phyloP scores from a whole-genome alignment of 1,140 invertebrate genomes.

The Gyrodactylus bullatarudis region DNA sequence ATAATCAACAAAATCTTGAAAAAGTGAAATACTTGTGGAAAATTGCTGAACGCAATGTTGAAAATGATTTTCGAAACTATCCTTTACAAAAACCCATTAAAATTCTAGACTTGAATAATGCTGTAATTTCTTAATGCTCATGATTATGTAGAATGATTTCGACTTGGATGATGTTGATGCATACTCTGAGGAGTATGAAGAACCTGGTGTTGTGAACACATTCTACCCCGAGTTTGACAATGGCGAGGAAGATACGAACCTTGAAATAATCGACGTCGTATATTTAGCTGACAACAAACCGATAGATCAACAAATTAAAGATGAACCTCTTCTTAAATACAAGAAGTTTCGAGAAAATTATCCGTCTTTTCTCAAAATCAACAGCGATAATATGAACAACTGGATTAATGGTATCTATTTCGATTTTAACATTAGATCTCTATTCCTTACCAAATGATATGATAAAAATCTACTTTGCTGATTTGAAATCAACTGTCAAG shows the following conservation, averaged over 20 bases:
- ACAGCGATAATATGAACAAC: neutral
- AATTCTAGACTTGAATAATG: neutral
- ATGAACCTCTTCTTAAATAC: neutral
- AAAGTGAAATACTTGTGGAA: neutral
- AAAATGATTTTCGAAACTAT: neutral
- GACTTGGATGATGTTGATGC: neutral
- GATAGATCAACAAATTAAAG: neutral
- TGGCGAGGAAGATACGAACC: neutral
- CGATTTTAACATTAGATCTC: neutral
- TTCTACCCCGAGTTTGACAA: neutral
- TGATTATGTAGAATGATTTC: neutral
- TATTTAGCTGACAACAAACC: neutral
- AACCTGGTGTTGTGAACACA: neutral
- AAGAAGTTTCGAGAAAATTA: neutral
- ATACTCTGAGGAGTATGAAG: neutral
- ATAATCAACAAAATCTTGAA: neutral
- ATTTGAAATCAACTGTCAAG: neutral
- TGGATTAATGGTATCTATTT: neutral
- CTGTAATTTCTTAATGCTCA: neutral
- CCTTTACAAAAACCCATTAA: neutral
- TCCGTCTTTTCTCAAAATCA: neutral
- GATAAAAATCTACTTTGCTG: neutral
- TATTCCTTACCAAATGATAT: neutral
- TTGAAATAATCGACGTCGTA: neutral
- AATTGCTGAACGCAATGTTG: neutral